A percentile compares a stretch with the other conserved stretches of the same genome.
phyloP scores from a whole-genome alignment of 2,113 vertebrate genomes.

The Canis aureus region DNA sequence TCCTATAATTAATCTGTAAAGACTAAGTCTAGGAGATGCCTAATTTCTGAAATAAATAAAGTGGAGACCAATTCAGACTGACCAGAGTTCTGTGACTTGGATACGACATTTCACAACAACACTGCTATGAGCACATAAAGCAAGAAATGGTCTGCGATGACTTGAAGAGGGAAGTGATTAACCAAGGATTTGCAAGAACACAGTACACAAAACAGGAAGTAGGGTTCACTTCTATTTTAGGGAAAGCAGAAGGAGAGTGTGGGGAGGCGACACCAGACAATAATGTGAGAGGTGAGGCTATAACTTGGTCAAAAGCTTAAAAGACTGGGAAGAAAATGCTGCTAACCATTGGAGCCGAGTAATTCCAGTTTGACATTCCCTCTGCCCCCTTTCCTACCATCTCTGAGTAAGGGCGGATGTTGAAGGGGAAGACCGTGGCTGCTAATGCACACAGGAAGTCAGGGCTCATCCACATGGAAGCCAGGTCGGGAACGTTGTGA shows the following conservation, averaged over 20 bases:
- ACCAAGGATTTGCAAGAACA: neutral
- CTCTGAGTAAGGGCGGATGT: slow-evolving; percentile 98
- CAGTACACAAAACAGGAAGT: neutral
- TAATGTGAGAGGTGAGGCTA: neutral
- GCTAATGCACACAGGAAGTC: slow-evolving; percentile 97
- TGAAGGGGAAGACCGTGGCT: slow-evolving; percentile 97
- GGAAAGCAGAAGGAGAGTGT: neutral
- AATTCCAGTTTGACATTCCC: neutral
- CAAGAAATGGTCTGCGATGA: neutral
- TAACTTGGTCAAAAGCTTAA: neutral
- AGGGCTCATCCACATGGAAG: slow-evolving; percentile 96
- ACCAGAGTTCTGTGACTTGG: neutral
- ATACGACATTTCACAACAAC: neutral
- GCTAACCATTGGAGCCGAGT: neutral
- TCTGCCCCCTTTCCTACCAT: slow-evolving; percentile 90
- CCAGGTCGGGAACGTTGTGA: slow-evolving; percentile 96
- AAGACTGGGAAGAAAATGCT: neutral
- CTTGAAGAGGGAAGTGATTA: neutral
- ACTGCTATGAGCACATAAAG: neutral
- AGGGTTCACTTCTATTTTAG: neutral
- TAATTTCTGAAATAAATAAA: neutral
- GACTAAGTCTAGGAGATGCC: neutral
- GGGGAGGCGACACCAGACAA: neutral
- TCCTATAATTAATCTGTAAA: neutral
- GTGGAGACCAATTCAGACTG: neutral